Evolutionary conservation across 1,140 invertebrate species (phyloP), one percentile per base, ranked within the genome.

Genomic region (Saccostrea glomerata): DNA sequence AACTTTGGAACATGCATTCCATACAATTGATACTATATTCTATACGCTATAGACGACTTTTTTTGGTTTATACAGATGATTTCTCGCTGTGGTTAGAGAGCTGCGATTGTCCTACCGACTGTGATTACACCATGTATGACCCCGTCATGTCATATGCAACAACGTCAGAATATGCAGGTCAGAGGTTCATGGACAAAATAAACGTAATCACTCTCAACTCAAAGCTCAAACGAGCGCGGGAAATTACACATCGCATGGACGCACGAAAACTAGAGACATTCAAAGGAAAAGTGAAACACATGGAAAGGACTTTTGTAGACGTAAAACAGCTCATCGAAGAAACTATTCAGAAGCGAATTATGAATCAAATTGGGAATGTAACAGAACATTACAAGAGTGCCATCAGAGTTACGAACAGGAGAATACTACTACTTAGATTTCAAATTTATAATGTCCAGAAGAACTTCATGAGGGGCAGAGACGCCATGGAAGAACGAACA

Each of bases 401-500:
- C 4, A 56, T 60, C 40, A 23, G 23, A 2, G 87, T 85, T 0
- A 92, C 88, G 82, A 30, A 88, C 6, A 87, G 70, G 20, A 92
- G 92, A 85, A 63, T 85, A 11, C 84, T 89, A 25, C 85, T 92
- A 30, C 90, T 89, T 13, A 82, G 82, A 36, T 93, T 89, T 63
- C 92, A 93, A 73, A 86, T 83, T 17, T 92, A 90, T 58, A 88
- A 89, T 30, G 58, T 92, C 0, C 77, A 87, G 60, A 92, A 92
- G 60, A 92, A 92, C 85, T 93, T 93, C 85, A 87, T 92, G 30
- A 73, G 91, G 36, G 88, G 60, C 1, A 73, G 91, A 15, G 89
- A 92, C 60, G 92, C 91, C 0, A 92, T 92, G 92, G 92, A 92
- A 23, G 92, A 93, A 86, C 83, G 91, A 56, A 92, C 92, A 25